Conservation (phyloP, 1,140 invertebrate species). For the Mesaphorura yosii region DNA sequence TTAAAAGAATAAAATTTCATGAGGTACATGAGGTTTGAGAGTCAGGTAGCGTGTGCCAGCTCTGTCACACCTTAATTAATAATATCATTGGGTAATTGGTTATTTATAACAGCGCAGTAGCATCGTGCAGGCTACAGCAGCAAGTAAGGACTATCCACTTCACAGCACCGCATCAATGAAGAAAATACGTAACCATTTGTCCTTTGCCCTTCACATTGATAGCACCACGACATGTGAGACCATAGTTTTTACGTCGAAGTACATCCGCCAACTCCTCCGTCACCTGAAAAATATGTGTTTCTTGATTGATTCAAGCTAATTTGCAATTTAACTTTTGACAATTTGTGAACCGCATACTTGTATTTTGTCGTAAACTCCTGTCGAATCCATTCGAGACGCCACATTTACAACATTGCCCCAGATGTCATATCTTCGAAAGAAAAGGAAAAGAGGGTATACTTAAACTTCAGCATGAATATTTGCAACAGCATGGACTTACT, state of each 20-base stretch:
- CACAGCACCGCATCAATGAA: no score
- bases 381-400: constrained; percentile 77
- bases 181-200: constrained; percentile 85
- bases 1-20: no score
- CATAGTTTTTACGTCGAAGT: constrained; percentile 57
- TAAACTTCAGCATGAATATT: background rate
- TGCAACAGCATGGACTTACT: constrained; percentile 36
- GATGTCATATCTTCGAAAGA: no score
- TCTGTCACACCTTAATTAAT: no score
- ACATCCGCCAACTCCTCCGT: constrained; percentile 76
- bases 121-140: no score
- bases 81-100: no score
- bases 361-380: constrained; percentile 66
- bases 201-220: constrained; percentile 90
- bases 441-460: constrained; percentile 34
- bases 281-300: constrained; percentile 45
- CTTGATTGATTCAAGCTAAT: no score
- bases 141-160: no score
- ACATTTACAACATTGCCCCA: constrained; percentile 93
- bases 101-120: no score
- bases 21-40: no score
- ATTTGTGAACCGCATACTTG: constrained; percentile 43
- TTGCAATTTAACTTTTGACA: background rate
- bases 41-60: no score
- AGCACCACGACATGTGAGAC: constrained; percentile 62